phyloP scores from a whole-genome alignment of 2,888 invertebrate species.

The Lacanobia wlatinum region DNA sequence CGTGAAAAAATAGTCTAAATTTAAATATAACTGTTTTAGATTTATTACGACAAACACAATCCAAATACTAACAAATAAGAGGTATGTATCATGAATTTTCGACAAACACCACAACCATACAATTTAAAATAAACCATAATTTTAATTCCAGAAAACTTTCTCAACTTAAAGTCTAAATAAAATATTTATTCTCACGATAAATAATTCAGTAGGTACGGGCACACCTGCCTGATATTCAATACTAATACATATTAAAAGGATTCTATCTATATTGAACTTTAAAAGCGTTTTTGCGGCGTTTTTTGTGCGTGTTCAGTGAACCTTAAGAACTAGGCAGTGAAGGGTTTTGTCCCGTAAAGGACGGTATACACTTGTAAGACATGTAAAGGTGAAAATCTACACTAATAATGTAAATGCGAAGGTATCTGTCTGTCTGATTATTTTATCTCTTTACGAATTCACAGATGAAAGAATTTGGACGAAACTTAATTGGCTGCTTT shows the following conservation, averaged over 20 bases:
- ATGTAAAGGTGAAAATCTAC: not conserved
- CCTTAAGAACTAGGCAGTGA: slow-evolving; percentile 24
- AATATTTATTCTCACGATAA: slow-evolving; percentile 45
- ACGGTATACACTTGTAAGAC: slow-evolving; percentile 24
- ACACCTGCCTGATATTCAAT: slow-evolving; percentile 46
- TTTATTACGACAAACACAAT: not conserved
- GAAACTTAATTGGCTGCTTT: too few species aligned
- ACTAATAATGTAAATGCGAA: not conserved
- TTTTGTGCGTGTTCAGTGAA: slow-evolving; percentile 56
- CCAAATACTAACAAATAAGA: not conserved
- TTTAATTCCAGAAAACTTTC: slow-evolving; percentile 23
- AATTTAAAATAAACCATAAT: not conserved
- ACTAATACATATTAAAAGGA: slow-evolving; percentile 59
- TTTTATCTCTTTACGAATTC: too few species aligned
- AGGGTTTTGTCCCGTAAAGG: slow-evolving; percentile 52
- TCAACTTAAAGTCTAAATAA: slow-evolving; percentile 19
- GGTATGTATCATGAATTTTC: too few species aligned
- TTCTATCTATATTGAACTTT: slow-evolving; percentile 57
- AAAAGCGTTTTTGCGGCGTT: slow-evolving; percentile 58
- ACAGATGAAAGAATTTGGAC: too few species aligned
- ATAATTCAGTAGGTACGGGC: slow-evolving; percentile 53
- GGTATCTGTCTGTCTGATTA: too few species aligned
- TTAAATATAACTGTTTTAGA: not conserved
- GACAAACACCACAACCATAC: not conserved
- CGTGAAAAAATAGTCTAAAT: not conserved